Conservation (phyloP, 30 jellyfish, hydroid and myxozoan species). For the Aurelia sp. region DNA sequence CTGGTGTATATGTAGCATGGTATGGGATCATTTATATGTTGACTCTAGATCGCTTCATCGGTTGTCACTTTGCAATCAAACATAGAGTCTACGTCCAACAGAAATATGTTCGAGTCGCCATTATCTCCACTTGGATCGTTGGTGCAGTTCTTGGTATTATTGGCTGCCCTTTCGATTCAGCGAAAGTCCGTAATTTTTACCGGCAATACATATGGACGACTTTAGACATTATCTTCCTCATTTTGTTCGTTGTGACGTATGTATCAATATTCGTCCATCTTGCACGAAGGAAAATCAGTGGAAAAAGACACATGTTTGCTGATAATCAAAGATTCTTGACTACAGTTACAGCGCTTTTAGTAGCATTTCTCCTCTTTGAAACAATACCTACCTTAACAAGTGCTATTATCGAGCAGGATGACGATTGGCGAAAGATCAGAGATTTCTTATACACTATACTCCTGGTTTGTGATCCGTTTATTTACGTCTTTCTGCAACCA, state of each 20-base stretch:
- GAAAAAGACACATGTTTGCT: neutral
- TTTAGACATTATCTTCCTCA: neutral
- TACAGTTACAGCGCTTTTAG: conserved; percentile 26
- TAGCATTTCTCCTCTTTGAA: conserved; percentile 18
- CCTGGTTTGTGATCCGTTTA: conserved; percentile 27
- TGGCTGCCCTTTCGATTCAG: conserved; percentile 18
- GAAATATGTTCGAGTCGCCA: neutral
- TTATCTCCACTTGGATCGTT: neutral
- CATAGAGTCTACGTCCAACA: conserved; percentile 18
- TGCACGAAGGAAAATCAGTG: conserved; percentile 3
- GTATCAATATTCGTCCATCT: conserved; percentile 21
- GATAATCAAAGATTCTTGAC: conserved; percentile 14
- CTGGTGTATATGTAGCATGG: conserved; percentile 31
- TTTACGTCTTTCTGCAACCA: conserved; percentile 18
- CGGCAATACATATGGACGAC: conserved; percentile 11
- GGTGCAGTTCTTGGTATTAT: neutral
- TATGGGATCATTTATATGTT: conserved; percentile 19
- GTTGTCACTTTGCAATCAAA: conserved; percentile 40
- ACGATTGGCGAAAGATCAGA: too few relatives aligned
- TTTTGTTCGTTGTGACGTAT: conserved; percentile 5
- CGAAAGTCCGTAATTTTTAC: neutral
- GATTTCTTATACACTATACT: neutral
- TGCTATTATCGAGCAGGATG: neutral
- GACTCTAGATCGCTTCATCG: conserved; percentile 39
- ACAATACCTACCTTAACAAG: neutral